Base-by-base conservation (phyloP, 1,140 invertebrate genomes). In the Drosophila sucinea region DNA sequence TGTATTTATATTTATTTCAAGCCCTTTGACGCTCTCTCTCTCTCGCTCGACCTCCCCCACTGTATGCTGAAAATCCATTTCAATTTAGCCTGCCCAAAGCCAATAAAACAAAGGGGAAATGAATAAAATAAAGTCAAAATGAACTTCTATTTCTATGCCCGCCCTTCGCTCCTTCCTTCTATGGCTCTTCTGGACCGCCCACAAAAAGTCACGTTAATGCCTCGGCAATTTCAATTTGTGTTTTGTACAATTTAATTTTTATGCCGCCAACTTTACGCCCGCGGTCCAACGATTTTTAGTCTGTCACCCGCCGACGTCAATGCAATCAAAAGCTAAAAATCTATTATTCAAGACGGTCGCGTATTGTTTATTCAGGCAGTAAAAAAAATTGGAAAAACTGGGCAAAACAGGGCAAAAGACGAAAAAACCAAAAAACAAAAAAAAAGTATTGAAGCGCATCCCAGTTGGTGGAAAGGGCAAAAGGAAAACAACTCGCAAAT, bases 251-350 rank as follows among this genome's bases (percentile, higher is more conserved):
- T 81, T 81, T 77, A 73, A 78, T 74, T 81, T 81, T 70, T 81
- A 70, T 68, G 47, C 69, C 62, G 40, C 61, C 57, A 47, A 47
- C 70, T 54, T 56, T 63, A 60, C 30, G 60, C 38, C 60, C 25
- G 44, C 23, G 44, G 44, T 51, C 44, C 44, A 51, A 67, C 70
- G 78, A 65, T 70, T 65, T 56, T 67, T 29, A 8, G 38, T 30
- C 30, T 62, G 7, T 17, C 35, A 51, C 47, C 63, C 64, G 58
- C 65, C 67, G 17, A 17, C 17, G 67, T 56, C 82, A 85, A 85
- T 73, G 67, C 82, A 86, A 86, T 85, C 78, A 85, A 85, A 86
- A 76, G 82, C 82, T 86, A 62, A 86, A 86, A 70, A 85, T 86
- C 83, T 87, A 82, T 86, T 87, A 86, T 86, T 86, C 79, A 87